Percentiles rank a stretch among this genome's conserved stretches.
phyloP scores from a whole-genome alignment of 2,113 vertebrate species.

The Myrmecophaga tridactyla region DNA sequence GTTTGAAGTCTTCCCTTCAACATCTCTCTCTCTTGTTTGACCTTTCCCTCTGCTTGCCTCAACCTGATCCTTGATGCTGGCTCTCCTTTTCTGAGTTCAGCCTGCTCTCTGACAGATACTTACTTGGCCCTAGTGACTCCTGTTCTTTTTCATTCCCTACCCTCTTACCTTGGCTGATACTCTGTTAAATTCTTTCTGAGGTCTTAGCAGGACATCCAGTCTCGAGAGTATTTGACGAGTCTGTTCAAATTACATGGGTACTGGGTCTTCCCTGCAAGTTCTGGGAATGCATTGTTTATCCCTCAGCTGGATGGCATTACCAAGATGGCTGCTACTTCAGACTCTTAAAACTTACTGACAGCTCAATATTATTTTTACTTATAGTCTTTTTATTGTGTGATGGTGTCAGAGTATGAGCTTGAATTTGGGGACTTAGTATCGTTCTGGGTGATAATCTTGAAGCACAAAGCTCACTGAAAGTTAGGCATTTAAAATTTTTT shows the following conservation, averaged over 20 bases:
- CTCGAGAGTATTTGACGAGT: slow-evolving; percentile 57
- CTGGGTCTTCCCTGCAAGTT: slow-evolving; percentile 61
- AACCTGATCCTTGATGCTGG: slow-evolving; percentile 64
- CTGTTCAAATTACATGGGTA: slow-evolving; percentile 42
- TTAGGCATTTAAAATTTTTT: slow-evolving; percentile 31
- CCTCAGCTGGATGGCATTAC: background rate
- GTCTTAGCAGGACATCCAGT: slow-evolving; percentile 74
- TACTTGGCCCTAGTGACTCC: slow-evolving; percentile 57
- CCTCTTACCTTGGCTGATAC: slow-evolving; percentile 72
- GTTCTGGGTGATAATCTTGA: slow-evolving; percentile 18
- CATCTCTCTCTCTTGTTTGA: slow-evolving; percentile 54
- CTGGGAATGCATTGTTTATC: slow-evolving; percentile 1
- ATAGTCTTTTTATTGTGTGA: background rate
- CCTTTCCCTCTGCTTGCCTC: slow-evolving; percentile 67
- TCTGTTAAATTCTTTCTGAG: slow-evolving; percentile 75
- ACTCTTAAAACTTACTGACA: background rate
- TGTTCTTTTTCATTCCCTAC: slow-evolving; percentile 60
- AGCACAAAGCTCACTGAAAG: background rate
- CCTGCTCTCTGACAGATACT: slow-evolving; percentile 67
- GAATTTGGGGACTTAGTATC: background rate
- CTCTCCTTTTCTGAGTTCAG: slow-evolving; percentile 55
- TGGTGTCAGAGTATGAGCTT: background rate
- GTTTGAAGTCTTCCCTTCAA: background rate
- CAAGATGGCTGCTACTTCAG: slow-evolving; percentile 20
- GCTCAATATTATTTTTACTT: background rate